Base-by-base conservation (phyloP, 2,888 invertebrate species). In the Nomada ferruginata region DNA sequence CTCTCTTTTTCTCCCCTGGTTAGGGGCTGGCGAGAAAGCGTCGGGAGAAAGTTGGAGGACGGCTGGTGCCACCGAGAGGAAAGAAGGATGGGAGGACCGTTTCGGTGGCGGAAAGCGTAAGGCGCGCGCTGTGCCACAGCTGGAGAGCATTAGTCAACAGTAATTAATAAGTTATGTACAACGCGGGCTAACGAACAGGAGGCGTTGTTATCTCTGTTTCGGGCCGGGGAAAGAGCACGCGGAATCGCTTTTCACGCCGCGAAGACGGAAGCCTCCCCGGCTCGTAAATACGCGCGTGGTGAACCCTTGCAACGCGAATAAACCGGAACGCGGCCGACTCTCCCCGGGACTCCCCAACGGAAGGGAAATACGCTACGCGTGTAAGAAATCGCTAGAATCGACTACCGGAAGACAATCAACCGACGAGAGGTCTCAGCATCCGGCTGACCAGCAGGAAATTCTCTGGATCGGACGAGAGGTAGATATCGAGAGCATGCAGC, bases 101-200 rank as follows among this genome's bases (percentile, higher is more conserved):
- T 47, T 15, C 9, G 66, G 36, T 53, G 66, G 52, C 15, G 53
- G 18, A 10, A 2, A 57, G 57, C 57, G 57, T 57, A 69, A 11
- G 66, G 64, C 57, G 77, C 70, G 86, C 66, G 83, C 66, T 75
- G 85, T 64, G 81, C 74, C 92, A 93, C 93, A 93, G 93, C 93
- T 93, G 92, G 92, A 92, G 89, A 88, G 89, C 91, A 92, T 93
- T 93, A 93, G 92, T 93, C 92, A 92, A 91, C 89, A 87, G 89
- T 93, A 93, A 93, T 93, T 93, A 93, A 93, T 93, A 93, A 93
- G 91, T 93, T 91, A 92, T 90, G 91, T 87, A 88, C 76, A 84
- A 85, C 85, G 85, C 83, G 85, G 81, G 85, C 89, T 92, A 92
- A 92, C 91, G 91, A 92, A 91, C 88, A 87, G 78, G 74, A 60